Evolutionary conservation across 2,888 invertebrate species (phyloP).

Genomic region (Phlogophora meticulosa): DNA sequence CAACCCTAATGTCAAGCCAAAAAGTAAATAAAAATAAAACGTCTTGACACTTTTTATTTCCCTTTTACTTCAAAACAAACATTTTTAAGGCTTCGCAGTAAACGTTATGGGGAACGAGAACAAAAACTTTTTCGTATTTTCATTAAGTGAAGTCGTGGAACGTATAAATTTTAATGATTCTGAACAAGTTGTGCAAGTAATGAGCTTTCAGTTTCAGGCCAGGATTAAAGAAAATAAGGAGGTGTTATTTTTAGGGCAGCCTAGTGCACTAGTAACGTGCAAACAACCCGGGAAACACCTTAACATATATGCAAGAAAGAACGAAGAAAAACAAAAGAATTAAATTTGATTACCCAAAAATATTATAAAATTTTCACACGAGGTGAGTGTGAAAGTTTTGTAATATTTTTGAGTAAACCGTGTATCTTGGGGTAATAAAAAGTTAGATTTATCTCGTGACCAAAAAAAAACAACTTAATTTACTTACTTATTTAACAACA

Average conservation of each 20-base stretch:
- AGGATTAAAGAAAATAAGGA: conserved; percentile 58
- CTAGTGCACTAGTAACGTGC: not conserved
- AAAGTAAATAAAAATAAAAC: not conserved
- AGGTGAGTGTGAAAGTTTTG: too few relatives aligned
- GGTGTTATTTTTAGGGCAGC: not conserved
- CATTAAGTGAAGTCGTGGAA: conserved; percentile 80
- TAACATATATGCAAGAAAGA: too few relatives aligned
- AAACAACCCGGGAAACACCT: not conserved
- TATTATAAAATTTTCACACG: too few relatives aligned
- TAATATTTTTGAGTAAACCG: too few relatives aligned
- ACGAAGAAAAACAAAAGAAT: too few relatives aligned
- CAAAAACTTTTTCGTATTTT: conserved; percentile 78
- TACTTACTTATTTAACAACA: too few relatives aligned
- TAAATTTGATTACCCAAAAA: too few relatives aligned
- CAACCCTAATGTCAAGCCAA: not conserved
- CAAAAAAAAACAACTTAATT: too few relatives aligned
- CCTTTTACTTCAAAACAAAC: conserved; percentile 51
- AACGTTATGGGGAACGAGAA: conserved; percentile 60
- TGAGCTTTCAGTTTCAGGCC: conserved; percentile 76
- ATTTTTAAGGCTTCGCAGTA: conserved; percentile 59
- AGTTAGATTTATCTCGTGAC: not conserved
- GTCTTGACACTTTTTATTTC: conserved; percentile 42
- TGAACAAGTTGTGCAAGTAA: conserved; percentile 81
- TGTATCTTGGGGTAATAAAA: too few relatives aligned
- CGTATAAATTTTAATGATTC: conserved; percentile 86